phyloP scores from a whole-genome alignment of 2,113 vertebrate species.

The Pica pica region DNA sequence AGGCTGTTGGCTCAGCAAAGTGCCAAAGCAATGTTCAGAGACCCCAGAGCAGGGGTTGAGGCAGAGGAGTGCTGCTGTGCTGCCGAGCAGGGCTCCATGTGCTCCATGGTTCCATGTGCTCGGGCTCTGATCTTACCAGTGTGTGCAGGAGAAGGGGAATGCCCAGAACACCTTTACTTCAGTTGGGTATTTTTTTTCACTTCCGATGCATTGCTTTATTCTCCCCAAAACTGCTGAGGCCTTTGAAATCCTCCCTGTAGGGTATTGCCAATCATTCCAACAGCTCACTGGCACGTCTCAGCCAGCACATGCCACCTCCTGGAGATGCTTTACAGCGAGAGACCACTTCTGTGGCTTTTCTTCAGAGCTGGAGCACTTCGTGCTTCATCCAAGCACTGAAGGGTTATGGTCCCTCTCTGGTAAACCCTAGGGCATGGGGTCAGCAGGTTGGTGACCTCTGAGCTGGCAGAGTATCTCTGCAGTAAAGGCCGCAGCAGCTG shows the following conservation, averaged over 20 bases:
- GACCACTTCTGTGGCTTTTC: background rate
- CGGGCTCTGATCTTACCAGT: rapidly evolving
- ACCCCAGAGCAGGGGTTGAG: background rate
- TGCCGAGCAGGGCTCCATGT: rapidly evolving
- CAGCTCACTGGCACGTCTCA: rapidly evolving
- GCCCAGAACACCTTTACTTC: background rate
- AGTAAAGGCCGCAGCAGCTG: background rate
- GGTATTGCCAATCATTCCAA: background rate
- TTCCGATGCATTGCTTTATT: background rate
- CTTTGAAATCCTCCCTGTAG: background rate
- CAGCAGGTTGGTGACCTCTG: background rate
- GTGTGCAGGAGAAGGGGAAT: background rate
- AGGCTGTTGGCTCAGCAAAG: background rate
- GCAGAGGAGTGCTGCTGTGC: background rate
- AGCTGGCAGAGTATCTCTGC: background rate
- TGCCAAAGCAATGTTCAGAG: no score
- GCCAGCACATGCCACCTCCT: rapidly evolving
- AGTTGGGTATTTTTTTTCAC: rapidly evolving
- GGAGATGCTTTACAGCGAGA: background rate
- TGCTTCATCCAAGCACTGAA: background rate
- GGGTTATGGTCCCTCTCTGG: background rate
- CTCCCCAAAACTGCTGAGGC: background rate
- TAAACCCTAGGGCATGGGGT: background rate
- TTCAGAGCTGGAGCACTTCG: background rate
- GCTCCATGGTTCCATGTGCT: background rate